Evolutionary conservation across 1,140 invertebrate species (phyloP).

Genomic region (Hyles vespertilio): DNA sequence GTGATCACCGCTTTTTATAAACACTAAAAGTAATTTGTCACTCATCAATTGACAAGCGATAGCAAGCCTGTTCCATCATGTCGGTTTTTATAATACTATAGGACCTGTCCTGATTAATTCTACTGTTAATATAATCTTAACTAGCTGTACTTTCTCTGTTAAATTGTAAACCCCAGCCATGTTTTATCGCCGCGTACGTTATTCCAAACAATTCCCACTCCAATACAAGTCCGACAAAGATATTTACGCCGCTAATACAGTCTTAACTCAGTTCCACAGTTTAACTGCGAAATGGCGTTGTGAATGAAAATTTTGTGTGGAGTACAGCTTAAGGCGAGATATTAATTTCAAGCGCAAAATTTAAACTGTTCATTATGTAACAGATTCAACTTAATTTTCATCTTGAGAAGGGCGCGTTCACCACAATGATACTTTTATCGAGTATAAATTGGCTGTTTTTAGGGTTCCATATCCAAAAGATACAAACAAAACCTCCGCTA

Average conservation of each 20-base stretch:
- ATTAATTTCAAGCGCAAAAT: constrained; percentile 41
- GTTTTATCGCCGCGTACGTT: no score
- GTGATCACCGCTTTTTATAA: no score
- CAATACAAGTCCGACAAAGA: constrained; percentile 16
- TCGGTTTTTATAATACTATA: background rate
- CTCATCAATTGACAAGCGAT: no score
- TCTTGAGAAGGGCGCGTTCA: constrained; percentile 23
- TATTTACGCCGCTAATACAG: constrained; percentile 2
- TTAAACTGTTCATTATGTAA: constrained; percentile 38
- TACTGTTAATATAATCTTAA: background rate
- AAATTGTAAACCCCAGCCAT: no score
- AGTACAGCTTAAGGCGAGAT: constrained; percentile 35
- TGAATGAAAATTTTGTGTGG: constrained; percentile 31
- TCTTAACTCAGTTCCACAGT: constrained; percentile 18
- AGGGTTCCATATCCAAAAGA: no score
- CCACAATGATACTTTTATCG: background rate
- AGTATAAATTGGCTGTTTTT: no score
- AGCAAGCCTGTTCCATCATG: no score
- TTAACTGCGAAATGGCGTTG: constrained; percentile 15
- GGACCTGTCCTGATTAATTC: background rate
- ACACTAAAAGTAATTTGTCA: no score
- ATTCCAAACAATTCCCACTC: no score
- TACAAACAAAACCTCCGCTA: no score
- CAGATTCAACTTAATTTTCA: constrained; percentile 35
- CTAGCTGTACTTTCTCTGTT: no score